Conservation (phyloP, 2,888 invertebrate species). For the Chymomyza caudatula region DNA sequence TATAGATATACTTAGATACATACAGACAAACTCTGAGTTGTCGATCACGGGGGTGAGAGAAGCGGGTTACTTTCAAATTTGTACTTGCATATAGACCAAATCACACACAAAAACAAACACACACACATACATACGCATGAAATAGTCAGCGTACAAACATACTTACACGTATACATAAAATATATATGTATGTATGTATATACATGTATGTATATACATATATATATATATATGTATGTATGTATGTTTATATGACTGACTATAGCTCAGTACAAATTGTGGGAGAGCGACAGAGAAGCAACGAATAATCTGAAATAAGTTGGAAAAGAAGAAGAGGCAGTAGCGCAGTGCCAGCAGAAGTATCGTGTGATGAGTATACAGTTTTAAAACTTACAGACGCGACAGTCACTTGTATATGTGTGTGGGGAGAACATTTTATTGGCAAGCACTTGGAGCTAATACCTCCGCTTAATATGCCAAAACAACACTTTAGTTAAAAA, state of each 20-base stretch:
- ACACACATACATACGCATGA: slow-evolving; percentile 7
- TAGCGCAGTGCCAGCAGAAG: slow-evolving; percentile 62
- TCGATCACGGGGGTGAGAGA: slow-evolving; percentile 68
- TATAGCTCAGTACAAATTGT: slow-evolving; percentile 43
- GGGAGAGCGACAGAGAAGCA: slow-evolving; percentile 59
- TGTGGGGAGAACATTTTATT: slow-evolving; percentile 36
- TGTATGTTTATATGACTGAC: slow-evolving; percentile 24
- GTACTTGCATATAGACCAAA: slow-evolving; percentile 72
- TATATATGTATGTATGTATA: slow-evolving; percentile 29
- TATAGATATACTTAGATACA: slow-evolving; percentile 8
- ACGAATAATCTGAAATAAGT: slow-evolving; percentile 66
- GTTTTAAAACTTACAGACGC: slow-evolving; percentile 65
- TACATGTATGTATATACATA: slow-evolving; percentile 19
- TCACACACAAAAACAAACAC: slow-evolving; percentile 40
- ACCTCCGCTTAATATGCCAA: slow-evolving; percentile 3
- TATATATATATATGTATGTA: slow-evolving; percentile 26
- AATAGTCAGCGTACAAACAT: slow-evolving; percentile 10
- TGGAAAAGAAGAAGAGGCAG: slow-evolving; percentile 65
- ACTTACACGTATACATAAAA: slow-evolving; percentile 32
- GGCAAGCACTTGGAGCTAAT: slow-evolving; percentile 34
- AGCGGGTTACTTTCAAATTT: slow-evolving; percentile 72
- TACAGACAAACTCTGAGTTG: slow-evolving; percentile 41
- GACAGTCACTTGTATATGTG: slow-evolving; percentile 6
- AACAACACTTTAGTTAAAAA: neutral
- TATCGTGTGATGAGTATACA: slow-evolving; percentile 71